Evolutionary conservation across 2,797 vertebrate genomes (phyloP).

Genomic region (Sebastes miniatus): DNA sequence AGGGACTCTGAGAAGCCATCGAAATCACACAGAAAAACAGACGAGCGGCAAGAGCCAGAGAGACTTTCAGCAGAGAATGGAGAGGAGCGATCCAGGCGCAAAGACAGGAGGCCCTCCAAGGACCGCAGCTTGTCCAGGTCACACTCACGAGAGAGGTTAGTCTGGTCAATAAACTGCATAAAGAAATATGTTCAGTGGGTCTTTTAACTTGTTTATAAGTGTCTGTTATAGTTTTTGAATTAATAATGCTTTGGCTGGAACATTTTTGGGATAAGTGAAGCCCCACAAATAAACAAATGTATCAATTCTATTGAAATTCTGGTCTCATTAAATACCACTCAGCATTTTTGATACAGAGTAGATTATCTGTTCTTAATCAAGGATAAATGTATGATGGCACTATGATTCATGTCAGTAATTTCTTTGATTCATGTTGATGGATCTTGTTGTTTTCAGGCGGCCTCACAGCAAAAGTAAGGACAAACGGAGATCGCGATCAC

Average conservation of each 20-base stretch:
- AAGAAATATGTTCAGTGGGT: background rate
- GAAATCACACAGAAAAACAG: conserved; percentile 90
- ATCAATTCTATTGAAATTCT: background rate
- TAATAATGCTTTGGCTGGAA: background rate
- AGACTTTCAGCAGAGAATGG: conserved; percentile 91
- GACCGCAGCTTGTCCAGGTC: conserved; percentile 92
- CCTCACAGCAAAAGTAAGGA: conserved; percentile 94
- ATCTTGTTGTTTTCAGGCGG: conserved; percentile 79
- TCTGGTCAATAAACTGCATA: background rate
- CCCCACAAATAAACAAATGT: background rate
- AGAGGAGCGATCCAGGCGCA: conserved; percentile 93
- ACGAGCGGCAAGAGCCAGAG: conserved; percentile 89
- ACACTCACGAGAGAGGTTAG: conserved; percentile 92
- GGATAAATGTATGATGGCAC: background rate
- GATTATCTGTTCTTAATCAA: background rate
- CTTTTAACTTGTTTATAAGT: background rate
- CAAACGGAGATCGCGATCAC: conserved; percentile 87
- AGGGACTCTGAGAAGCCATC: conserved; percentile 92
- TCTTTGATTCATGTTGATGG: background rate
- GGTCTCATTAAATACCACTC: background rate
- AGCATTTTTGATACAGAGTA: background rate
- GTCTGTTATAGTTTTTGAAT: background rate
- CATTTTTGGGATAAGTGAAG: background rate
- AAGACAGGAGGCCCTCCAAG: conserved; percentile 88
- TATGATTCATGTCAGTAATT: background rate